Conservation (phyloP, 2,888 invertebrate genomes). For the Halocaridina rubra region DNA sequence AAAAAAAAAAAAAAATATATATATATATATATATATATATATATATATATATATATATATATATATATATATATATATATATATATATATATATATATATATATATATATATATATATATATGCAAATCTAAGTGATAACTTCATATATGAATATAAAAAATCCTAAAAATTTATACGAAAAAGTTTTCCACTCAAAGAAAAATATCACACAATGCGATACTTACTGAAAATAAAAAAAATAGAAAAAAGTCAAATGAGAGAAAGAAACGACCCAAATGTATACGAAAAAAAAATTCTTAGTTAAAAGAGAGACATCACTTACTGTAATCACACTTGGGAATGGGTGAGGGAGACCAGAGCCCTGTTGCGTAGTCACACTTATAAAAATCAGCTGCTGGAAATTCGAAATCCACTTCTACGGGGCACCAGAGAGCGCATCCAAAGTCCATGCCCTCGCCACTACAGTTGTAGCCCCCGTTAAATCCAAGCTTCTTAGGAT, state of each 20-base stretch:
- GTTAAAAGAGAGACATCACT: no score
- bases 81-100: neutral
- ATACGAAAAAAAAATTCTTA: no score
- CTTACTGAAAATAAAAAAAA: neutral
- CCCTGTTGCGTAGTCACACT: conserved; percentile 77
- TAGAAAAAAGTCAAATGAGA: neutral
- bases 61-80: neutral
- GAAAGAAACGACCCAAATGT: neutral
- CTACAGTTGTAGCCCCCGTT: conserved; percentile 83
- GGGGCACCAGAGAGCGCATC: conserved; percentile 79
- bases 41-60: neutral
- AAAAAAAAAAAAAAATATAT: conserved; percentile 7
- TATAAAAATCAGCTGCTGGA: conserved; percentile 75
- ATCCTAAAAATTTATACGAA: neutral
- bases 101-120: neutral
- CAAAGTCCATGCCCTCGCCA: conserved; percentile 73
- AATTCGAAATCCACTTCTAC: conserved; percentile 75
- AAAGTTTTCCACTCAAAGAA: neutral
- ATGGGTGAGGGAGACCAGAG: conserved; percentile 77
- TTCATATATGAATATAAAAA: neutral
- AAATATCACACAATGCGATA: no score
- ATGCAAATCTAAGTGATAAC: no score
- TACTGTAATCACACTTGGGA: conserved; percentile 75
- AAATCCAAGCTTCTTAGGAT: conserved; percentile 76
- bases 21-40: conserved; percentile 1